phyloP scores from a whole-genome alignment of 1,140 invertebrate species.

The Diorhabda carinulata region DNA sequence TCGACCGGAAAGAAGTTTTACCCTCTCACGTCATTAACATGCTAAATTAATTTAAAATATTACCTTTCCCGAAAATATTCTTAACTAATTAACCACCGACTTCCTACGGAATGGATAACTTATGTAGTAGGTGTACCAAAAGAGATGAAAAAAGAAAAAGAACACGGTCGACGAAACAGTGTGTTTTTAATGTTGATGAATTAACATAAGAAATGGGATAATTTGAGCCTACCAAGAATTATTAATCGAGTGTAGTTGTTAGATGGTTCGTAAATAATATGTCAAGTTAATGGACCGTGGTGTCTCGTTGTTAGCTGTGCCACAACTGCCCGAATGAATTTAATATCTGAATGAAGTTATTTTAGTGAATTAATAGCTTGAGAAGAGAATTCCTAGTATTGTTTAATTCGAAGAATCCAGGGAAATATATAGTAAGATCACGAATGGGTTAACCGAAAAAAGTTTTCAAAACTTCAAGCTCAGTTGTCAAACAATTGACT shows the following conservation, averaged over 20 bases:
- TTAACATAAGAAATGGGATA: slow-evolving; percentile 17
- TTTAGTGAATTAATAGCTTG: too few species aligned
- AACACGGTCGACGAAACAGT: slow-evolving; percentile 5
- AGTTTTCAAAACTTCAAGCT: too few species aligned
- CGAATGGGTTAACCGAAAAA: too few species aligned
- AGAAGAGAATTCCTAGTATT: too few species aligned
- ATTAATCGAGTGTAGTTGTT: slow-evolving; percentile 19
- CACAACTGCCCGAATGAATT: too few species aligned
- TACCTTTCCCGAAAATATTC: not conserved
- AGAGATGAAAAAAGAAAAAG: slow-evolving; percentile 2
- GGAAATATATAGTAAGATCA: too few species aligned
- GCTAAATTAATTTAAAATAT: slow-evolving; percentile 9
- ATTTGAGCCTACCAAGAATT: slow-evolving; percentile 13
- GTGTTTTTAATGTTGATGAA: slow-evolving; percentile 13
- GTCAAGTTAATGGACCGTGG: slow-evolving; percentile 10
- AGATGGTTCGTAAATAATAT: slow-evolving; percentile 12
- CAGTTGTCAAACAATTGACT: too few species aligned
- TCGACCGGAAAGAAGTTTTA: too few species aligned
- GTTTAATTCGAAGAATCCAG: too few species aligned
- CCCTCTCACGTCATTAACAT: not conserved
- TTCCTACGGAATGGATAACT: not conserved
- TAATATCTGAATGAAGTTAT: too few species aligned
- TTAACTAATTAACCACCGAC: slow-evolving; percentile 5
- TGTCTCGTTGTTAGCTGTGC: not conserved
- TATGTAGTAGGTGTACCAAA: not conserved